phyloP scores from a whole-genome alignment of 2,113 vertebrate genomes.

The Geococcyx californianus region DNA sequence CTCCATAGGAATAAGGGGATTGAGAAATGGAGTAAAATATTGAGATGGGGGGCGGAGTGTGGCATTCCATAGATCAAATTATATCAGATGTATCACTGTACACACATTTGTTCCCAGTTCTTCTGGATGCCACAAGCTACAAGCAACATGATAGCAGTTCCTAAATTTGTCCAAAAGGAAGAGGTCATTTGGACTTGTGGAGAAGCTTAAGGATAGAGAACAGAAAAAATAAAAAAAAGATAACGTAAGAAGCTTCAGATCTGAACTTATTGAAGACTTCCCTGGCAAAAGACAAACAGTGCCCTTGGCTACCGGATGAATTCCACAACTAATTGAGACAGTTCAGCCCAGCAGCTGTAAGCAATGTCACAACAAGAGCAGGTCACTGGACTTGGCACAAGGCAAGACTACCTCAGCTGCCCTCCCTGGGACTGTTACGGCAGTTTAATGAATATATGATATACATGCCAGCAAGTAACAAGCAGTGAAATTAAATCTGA shows the following conservation, averaged over 20 bases:
- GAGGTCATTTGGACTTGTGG: neutral
- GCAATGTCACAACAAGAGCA: conserved; percentile 26
- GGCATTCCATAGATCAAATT: conserved; percentile 17
- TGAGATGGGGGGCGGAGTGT: neutral
- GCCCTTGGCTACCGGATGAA: conserved; percentile 15
- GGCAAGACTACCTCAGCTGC: conserved; percentile 37
- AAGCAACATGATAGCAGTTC: conserved; percentile 39
- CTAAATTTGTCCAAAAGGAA: conserved; percentile 40
- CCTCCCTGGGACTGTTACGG: neutral
- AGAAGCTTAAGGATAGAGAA: neutral
- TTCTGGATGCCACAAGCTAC: conserved; percentile 5
- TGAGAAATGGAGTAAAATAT: neutral
- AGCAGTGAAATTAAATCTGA: neutral
- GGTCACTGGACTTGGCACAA: conserved; percentile 8
- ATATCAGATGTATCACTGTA: conserved; percentile 5
- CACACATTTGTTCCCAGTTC: conserved; percentile 30
- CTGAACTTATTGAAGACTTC: neutral
- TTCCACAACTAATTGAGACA: conserved; percentile 12
- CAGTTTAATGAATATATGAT: neutral
- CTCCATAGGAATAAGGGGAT: neutral
- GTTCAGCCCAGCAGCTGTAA: conserved; percentile 28
- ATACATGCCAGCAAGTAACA: neutral
- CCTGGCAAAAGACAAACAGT: neutral
- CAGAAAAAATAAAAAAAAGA: neutral
- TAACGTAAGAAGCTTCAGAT: neutral